Evolutionary conservation across 2,888 invertebrate species (phyloP), one percentile per base, ranked within the genome.

Genomic region (Melanostoma mellinum): DNA sequence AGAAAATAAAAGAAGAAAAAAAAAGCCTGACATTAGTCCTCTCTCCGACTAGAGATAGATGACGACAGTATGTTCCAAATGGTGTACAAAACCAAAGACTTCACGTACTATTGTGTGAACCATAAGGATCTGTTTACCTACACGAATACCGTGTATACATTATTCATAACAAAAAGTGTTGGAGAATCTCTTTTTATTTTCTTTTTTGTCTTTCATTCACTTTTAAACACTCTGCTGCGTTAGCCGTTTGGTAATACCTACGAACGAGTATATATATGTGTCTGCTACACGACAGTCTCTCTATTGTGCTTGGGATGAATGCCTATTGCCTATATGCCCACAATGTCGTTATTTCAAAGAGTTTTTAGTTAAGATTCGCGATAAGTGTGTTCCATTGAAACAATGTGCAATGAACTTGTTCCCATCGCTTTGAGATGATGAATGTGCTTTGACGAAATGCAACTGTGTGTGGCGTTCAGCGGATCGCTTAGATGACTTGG

Each of bases 321-420:
- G 20, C 20, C 20, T 20, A 20, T 20, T 20, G 20, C 20, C 20
- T 20, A 20, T 20, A 20, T 20, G 20, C 20, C 20, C 6, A 44
- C 50, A 42, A 50, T 44, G 44, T 35, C 56, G 30, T 40, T 55
- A 36, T 63, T 50, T 32, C 20, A 46, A 36, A 38, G 52, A 42
- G 48, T 42, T 65, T 42, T 30, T 6, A 35, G 32, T 50, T 40
- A 6, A 69, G 46, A 55, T 60, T 42, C 36, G 60, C 5, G 46
- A 72, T 53, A 32, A 52, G 36, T 44, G 32, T 42, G 6, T 61
- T 42, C 3, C 8, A 4, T 35, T 76, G 40, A 20, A 71, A 71
- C 63, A 77, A 71, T 77, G 71, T 71, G 36, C 71, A 77, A 77
- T 77, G 69, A 63, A 77, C 71, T 77, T 63, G 48, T 77, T 77